Percentiles rank a stretch among this genome's conserved stretches.
Conservation (phyloP, 1,140 invertebrate species). For the Magallana gigas region DNA sequence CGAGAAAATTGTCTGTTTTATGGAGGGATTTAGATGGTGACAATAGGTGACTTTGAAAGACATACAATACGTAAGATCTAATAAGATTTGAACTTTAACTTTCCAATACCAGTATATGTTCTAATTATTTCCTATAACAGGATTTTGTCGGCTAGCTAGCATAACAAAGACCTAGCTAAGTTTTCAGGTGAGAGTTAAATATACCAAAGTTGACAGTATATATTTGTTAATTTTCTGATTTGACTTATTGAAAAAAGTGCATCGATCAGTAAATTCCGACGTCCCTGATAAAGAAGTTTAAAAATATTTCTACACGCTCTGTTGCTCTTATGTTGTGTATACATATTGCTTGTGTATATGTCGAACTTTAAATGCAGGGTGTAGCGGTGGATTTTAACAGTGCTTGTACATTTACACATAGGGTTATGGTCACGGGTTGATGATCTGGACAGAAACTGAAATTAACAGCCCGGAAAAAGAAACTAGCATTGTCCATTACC, state of each 20-base stretch:
- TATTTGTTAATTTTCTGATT: not conserved
- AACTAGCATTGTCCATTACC: not conserved
- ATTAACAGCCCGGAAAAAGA: slow-evolving; percentile 29
- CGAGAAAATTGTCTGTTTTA: not conserved
- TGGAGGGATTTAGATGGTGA: not conserved
- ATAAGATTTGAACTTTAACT: not conserved
- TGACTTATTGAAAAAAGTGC: not conserved
- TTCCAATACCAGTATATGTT: not conserved
- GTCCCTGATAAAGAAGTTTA: not conserved
- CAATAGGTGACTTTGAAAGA: not conserved
- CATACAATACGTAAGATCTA: not conserved
- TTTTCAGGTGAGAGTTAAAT: too few relatives aligned
- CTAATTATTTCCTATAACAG: not conserved
- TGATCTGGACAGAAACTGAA: slow-evolving; percentile 14
- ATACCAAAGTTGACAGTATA: too few relatives aligned
- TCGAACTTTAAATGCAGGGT: slow-evolving; percentile 23
- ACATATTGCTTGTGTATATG: not conserved
- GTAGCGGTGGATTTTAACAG: slow-evolving; percentile 2
- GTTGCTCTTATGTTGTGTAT: not conserved
- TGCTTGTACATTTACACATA: not conserved
- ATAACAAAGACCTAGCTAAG: too few relatives aligned
- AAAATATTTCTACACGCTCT: slow-evolving; percentile 16
- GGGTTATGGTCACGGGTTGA: not conserved
- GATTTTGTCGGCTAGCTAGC: too few relatives aligned
- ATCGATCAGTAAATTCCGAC: not conserved